Conservation (phyloP, 1,140 invertebrate genomes). For the Lutraria rhynchaena region DNA sequence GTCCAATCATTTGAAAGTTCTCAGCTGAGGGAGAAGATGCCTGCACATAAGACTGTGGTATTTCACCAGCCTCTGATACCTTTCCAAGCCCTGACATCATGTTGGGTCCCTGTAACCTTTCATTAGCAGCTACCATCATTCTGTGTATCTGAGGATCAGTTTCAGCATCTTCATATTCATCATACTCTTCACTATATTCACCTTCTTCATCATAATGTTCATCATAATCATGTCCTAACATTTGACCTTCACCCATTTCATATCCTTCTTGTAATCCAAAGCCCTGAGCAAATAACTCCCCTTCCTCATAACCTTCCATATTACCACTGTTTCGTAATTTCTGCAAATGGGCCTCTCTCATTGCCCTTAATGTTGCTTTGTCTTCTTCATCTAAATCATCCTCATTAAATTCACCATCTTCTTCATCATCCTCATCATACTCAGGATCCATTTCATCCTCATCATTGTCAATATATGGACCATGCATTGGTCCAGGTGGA, state of each 20-base stretch:
- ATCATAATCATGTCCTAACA: neutral
- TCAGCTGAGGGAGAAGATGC: conserved; percentile 17
- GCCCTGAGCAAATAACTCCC: conserved; percentile 2
- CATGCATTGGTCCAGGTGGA: neutral
- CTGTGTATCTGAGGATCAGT: neutral
- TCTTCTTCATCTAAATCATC: conserved; percentile 56
- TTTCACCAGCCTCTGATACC: neutral
- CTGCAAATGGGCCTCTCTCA: conserved; percentile 18
- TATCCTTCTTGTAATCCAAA: neutral
- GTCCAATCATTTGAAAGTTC: conserved; percentile 49
- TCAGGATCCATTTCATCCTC: conserved; percentile 33
- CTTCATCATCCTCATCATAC: conserved; percentile 40
- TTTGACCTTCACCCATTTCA: neutral
- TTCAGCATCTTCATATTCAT: conserved; percentile 30
- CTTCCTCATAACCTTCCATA: neutral
- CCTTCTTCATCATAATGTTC: conserved; percentile 22
- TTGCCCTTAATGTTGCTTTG: conserved; percentile 25
- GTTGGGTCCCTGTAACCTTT: neutral
- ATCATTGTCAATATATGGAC: conserved; percentile 1
- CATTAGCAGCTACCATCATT: no score
- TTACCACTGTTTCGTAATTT: neutral
- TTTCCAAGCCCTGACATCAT: neutral
- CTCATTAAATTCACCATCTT: conserved; percentile 49
- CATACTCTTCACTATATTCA: conserved; percentile 34
- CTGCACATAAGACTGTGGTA: neutral